Evolutionary conservation across 2,888 invertebrate species (phyloP), one percentile per base, ranked within the genome.

Genomic region (Amiota mariae): DNA sequence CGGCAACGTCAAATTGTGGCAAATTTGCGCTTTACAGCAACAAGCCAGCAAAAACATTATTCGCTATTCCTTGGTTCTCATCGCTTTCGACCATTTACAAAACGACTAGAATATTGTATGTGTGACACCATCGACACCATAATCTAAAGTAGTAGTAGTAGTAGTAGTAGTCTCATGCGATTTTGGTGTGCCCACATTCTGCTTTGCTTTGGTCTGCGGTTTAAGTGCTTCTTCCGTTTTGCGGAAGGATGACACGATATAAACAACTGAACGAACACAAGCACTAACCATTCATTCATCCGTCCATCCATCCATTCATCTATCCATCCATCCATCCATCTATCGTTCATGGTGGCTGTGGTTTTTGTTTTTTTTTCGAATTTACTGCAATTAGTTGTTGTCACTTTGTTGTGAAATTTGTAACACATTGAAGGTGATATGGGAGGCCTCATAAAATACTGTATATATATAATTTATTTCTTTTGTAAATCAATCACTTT

Each of bases 141-240:
- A 1, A 24, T 24, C 24, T 24, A 24, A 2, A 24, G 24, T 24
- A 24, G 24, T 24, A 24, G 24, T 24, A n/a, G n/a, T n/a, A n/a
- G 24, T 24, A 3, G 24, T 24, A 24, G n/a, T 24, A 24, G 24
- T 2, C 24, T n/a, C 36, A 12, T 4, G 36, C 36, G 13, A 13
- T 20, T 59, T 10, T 20, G 18, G 18, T 20, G 12, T 18, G 18
- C 20, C 12, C 8, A 20, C 59, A 18, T 18, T 18, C 20, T 18
- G 20, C 24, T 12, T 63, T 64, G 36, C 36, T 46, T 48, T 47
- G 47, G 64, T 36, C 46, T 48, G 64, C 47, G 64, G 64, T 64
- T 64, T 64, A 64, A 64, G 48, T 64, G 48, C 48, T 48, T 47
- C 48, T 47, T 64, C 47, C 64, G 47, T 15, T 15, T 47, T 47